phyloP scores from a whole-genome alignment of 2,888 invertebrate genomes.

The Acanthoscelides obtectus region DNA sequence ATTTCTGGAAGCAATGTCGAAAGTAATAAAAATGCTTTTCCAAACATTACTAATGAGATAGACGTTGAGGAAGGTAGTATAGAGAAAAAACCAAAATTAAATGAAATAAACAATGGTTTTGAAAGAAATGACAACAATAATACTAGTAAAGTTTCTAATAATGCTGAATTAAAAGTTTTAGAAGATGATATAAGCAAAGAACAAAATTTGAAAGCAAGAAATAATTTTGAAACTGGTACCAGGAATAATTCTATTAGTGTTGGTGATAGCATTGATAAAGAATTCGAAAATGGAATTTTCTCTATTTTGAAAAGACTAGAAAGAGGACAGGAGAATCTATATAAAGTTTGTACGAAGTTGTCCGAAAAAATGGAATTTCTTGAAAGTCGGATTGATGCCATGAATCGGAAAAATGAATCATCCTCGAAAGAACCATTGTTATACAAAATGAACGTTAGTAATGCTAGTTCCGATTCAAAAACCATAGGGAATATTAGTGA shows the following conservation, averaged over 20 bases:
- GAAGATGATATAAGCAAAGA: no score
- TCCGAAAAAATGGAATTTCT: neutral
- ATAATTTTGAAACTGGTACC: no score
- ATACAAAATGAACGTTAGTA: neutral
- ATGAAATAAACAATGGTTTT: neutral
- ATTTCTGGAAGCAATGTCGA: no score
- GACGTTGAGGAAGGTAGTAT: neutral
- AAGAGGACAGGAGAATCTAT: neutral
- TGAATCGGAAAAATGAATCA: neutral
- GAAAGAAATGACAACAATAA: neutral
- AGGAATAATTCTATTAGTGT: no score
- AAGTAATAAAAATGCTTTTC: no score
- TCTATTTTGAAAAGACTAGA: neutral
- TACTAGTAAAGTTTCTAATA: neutral
- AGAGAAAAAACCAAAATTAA: neutral
- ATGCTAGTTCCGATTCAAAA: neutral
- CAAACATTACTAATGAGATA: neutral
- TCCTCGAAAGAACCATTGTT: neutral
- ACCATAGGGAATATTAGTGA: neutral
- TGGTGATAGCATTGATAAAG: no score
- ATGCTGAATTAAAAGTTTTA: no score
- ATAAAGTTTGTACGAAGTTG: neutral
- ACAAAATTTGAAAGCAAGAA: no score
- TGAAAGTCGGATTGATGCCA: neutral
- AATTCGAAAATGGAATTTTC: no score